Percentiles rank a stretch among this genome's conserved stretches.
Evolutionary conservation across 2,888 invertebrate genomes (phyloP).

Genomic region (Tenodera sinensis): DNA sequence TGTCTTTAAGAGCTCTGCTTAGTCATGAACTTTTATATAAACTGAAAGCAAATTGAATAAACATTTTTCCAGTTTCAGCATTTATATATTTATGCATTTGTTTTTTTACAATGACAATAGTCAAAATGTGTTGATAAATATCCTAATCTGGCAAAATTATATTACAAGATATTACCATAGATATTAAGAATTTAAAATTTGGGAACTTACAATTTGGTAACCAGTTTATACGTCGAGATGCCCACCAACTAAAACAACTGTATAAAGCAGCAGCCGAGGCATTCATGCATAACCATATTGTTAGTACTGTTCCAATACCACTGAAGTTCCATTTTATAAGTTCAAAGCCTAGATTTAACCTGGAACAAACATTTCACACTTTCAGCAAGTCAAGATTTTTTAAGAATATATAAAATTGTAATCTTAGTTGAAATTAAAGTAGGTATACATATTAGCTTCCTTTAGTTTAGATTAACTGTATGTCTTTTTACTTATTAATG

Average conservation of each 20-base stretch:
- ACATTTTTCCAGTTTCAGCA: background rate
- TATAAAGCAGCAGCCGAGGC: constrained; percentile 46
- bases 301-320: constrained; percentile 55
- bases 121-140: background rate
- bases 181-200: background rate
- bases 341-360: constrained; percentile 55
- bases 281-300: constrained; percentile 54
- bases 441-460: too few relatives aligned
- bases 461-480: too few relatives aligned
- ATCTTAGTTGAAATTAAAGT: too few relatives aligned
- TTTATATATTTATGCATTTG: background rate
- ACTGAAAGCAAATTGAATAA: background rate
- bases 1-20: too few relatives aligned
- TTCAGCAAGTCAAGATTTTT: too few relatives aligned
- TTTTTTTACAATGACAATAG: background rate
- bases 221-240: constrained; percentile 39
- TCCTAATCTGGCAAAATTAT: background rate
- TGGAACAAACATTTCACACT: constrained; percentile 37
- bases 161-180: too few relatives aligned
- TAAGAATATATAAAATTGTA: too few relatives aligned
- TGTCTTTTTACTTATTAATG: too few relatives aligned
- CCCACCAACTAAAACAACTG: constrained; percentile 51
- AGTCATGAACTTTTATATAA: too few relatives aligned
- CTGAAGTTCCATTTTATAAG: constrained; percentile 58
- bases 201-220: constrained; percentile 42